A percentile compares a stretch with the other conserved stretches of the same genome.
Evolutionary conservation across 2,888 invertebrate genomes (phyloP).

Genomic region (Habrosyne pyritoides): DNA sequence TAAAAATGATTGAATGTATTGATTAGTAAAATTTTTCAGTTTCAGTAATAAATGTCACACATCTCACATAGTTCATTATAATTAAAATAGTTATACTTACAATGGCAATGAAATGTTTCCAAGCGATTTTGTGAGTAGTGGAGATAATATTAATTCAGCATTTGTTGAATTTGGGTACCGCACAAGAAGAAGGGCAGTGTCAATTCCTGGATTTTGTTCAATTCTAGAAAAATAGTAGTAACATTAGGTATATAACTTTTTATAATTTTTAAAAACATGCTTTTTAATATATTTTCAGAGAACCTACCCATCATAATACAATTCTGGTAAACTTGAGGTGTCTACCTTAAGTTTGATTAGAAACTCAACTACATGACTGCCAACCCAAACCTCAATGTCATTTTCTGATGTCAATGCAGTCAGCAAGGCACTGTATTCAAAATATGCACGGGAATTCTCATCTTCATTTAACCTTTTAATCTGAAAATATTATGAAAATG

Average conservation of each 20-base stretch:
- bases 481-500: constrained; percentile 44
- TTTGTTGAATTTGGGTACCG: constrained; percentile 82
- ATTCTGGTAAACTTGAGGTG: constrained; percentile 84
- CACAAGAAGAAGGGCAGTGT: constrained; percentile 82
- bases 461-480: constrained; percentile 77
- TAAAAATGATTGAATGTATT: no score
- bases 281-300: background rate
- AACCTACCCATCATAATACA: constrained; percentile 75
- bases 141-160: constrained; percentile 77
- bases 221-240: constrained; percentile 41
- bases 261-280: background rate
- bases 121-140: constrained; percentile 70
- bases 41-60: no score
- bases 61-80: no score
- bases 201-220: constrained; percentile 72
- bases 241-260: no score
- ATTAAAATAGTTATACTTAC: constrained; percentile 51
- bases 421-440: constrained; percentile 86
- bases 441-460: constrained; percentile 80
- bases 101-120: constrained; percentile 73
- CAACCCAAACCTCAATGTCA: constrained; percentile 87
- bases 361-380: constrained; percentile 85
- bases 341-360: constrained; percentile 86
- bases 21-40: no score
- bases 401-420: constrained; percentile 77